phyloP scores from a whole-genome alignment of 1,140 invertebrate species.

The Aphelinus certus region DNA sequence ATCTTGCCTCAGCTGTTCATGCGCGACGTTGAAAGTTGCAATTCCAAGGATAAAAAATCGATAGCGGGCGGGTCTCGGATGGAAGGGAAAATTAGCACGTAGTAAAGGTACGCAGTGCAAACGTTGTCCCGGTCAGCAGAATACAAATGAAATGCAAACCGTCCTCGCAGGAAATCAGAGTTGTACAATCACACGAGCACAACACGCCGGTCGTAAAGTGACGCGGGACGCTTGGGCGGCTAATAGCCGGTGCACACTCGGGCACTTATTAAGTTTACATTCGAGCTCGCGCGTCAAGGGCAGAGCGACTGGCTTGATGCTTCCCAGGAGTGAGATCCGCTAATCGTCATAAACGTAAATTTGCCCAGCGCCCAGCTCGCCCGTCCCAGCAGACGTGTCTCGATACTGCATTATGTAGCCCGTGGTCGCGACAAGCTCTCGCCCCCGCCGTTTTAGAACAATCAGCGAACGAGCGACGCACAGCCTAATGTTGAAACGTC shows the following conservation, averaged over 20 bases:
- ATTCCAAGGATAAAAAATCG: too few species aligned
- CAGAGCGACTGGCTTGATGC: slow-evolving; percentile 12
- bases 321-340: slow-evolving; percentile 26
- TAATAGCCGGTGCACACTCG: not conserved
- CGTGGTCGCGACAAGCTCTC: too few species aligned
- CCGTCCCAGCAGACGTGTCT: slow-evolving; percentile 12
- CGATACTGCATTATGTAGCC: slow-evolving; percentile 12
- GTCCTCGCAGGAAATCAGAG: too few species aligned
- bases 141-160: too few species aligned
- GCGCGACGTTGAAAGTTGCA: too few species aligned
- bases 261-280: slow-evolving; percentile 38
- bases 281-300: not conserved
- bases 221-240: not conserved
- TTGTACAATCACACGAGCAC: not conserved
- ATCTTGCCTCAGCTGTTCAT: too few species aligned
- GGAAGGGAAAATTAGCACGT: too few species aligned
- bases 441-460: not conserved
- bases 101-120: too few species aligned
- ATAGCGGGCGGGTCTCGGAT: too few species aligned
- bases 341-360: slow-evolving; percentile 34
- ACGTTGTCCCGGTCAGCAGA: too few species aligned
- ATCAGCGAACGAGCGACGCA: not conserved
- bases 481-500: not conserved
- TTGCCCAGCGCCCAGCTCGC: slow-evolving; percentile 2
- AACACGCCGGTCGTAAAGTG: slow-evolving; percentile 3